A percentile compares a stretch with the other conserved stretches of the same genome.
These are phyloP conservation scores for Trichopria drosophilae DNA, from an alignment of 2,888 invertebrate genomes.

Conservation along the genomic window DNA sequence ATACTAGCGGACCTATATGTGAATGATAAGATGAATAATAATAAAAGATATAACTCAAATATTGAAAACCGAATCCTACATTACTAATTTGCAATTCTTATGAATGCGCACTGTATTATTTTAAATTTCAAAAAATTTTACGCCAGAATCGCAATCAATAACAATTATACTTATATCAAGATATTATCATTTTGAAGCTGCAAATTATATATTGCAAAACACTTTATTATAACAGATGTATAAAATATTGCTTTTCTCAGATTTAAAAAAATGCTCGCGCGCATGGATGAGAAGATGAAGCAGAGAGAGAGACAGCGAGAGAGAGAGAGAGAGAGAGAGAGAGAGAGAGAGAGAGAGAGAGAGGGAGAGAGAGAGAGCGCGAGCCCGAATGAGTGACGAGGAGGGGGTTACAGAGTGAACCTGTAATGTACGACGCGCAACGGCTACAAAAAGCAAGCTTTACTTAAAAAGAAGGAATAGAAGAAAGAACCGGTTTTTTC, in stretches of 20 bases:
- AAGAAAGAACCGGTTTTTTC: slow-evolving; percentile 59
- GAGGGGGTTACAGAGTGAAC: too few species aligned
- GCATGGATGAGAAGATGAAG: slow-evolving; percentile 5
- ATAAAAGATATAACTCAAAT: too few species aligned
- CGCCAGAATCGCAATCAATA: too few species aligned
- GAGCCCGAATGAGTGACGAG: too few species aligned
- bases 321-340: slow-evolving; percentile 12
- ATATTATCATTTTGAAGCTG: too few species aligned
- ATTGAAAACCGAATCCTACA: too few species aligned
- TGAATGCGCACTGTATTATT: slow-evolving; percentile 43
- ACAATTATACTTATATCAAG: too few species aligned
- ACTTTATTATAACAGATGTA: too few species aligned
- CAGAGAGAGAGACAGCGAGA: neutral
- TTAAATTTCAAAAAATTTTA: too few species aligned
- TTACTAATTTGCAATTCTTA: slow-evolving; percentile 34
- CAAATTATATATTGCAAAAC: too few species aligned
- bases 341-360: slow-evolving; percentile 11
- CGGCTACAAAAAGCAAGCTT: slow-evolving; percentile 55
- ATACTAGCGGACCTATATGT: too few species aligned
- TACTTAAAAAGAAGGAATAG: slow-evolving; percentile 53
- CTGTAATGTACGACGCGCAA: slow-evolving; percentile 28
- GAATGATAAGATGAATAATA: too few species aligned
- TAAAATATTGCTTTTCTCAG: slow-evolving; percentile 45
- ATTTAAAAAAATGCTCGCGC: slow-evolving; percentile 35
- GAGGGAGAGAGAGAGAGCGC: slow-evolving; percentile 7